Base-by-base conservation (phyloP, 1,140 invertebrate species). In the Semibalanus balanoides region DNA sequence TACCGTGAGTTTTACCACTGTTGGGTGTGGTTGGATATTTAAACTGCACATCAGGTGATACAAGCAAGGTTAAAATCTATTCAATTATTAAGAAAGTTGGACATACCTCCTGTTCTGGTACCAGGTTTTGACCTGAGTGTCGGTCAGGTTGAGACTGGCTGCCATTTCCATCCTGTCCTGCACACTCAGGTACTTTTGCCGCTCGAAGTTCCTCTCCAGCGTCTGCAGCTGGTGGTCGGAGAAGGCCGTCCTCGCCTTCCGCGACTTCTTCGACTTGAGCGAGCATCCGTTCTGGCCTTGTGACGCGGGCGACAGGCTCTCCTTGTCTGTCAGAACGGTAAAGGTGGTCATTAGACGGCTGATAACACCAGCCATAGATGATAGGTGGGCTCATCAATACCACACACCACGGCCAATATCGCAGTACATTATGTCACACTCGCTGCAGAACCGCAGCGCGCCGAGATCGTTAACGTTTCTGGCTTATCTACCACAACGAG, bases 91-190 rank as follows among this genome's bases (percentile, higher is more conserved):
- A 17, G 17, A 40, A 40, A 40, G 35, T 40, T 40, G 35, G 7
- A 75, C 88, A 87, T 84, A 98, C 95, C 96, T 91, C 88, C 97
- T 88, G 84, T 99, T 99, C 85, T 99, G 97, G 84, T 98, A 99
- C 97, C 97, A 99, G 76, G 97, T 99, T 85, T 99, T 99, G 80
- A 99, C 97, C 88, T 99, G 97, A 25, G 97, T 99, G 83, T 99
- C 97, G 17, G 94, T 96, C 31, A 99, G 87, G 77, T 94, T 94
- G 64, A 99, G 87, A 84, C 97, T 96, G 30, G 95, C 93, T 0
- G 97, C 97, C 76, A 99, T 85, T 86, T 99, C 96, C 93, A 99
- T 97, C 76, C 97, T 87, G 83, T 99, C 97, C 83, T 99, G 96
- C 9, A 99, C 97, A 81, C 94, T 97, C 31, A 99, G 89, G 87